Evolutionary conservation across 2,797 vertebrate species (phyloP).

Genomic region (Chiloscyllium punctatum): DNA sequence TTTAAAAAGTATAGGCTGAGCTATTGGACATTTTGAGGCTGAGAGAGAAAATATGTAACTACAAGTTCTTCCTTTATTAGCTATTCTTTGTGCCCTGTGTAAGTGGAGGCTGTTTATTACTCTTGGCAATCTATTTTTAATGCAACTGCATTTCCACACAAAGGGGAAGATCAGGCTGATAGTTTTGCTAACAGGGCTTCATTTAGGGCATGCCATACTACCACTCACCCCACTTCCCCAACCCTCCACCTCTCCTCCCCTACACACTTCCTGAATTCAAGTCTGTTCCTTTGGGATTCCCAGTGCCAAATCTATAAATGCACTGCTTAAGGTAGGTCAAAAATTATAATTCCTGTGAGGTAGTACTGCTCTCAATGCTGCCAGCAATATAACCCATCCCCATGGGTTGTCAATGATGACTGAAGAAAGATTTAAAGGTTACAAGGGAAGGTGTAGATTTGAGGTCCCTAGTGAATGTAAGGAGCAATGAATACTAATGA

Average conservation of each 20-base stretch:
- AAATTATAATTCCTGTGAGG: conserved; percentile 27
- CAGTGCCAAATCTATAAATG: not conserved
- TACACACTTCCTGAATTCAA: not conserved
- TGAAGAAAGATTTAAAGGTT: conserved; percentile 35
- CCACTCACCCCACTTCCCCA: no score
- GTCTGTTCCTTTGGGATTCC: not conserved
- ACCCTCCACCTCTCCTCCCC: not conserved
- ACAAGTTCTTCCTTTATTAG: not conserved
- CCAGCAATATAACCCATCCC: not conserved
- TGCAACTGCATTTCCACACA: not conserved
- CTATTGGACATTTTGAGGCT: not conserved
- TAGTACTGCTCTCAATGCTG: not conserved
- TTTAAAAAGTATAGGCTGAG: not conserved
- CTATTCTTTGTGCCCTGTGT: not conserved
- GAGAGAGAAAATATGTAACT: not conserved
- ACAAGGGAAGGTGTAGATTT: conserved; percentile 22
- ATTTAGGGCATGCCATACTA: not conserved
- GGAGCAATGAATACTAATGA: conserved; percentile 33
- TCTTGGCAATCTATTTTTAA: not conserved
- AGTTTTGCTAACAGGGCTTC: not conserved
- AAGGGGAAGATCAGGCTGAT: not conserved
- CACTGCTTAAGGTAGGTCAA: conserved; percentile 1
- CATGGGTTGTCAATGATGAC: conserved; percentile 19
- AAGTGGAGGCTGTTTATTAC: not conserved
- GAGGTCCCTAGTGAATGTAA: conserved; percentile 28